Conservation (phyloP, 2,113 vertebrate species). For the Petrocephalus microphthalmus region DNA sequence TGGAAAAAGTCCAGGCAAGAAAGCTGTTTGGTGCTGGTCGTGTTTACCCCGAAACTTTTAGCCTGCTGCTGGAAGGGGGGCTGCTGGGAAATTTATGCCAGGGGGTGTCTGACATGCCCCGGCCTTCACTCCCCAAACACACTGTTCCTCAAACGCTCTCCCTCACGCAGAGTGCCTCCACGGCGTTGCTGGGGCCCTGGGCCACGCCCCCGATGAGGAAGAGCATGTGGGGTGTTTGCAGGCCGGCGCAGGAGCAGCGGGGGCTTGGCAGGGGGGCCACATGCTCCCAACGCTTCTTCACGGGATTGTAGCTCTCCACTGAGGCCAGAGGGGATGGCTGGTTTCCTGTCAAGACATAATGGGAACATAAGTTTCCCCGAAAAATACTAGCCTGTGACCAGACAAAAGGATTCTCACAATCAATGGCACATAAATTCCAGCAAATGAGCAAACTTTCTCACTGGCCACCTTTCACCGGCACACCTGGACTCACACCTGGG, state of each 20-base stretch:
- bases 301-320: constrained; percentile 82
- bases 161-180: constrained; percentile 80
- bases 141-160: constrained; percentile 71
- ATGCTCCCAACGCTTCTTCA: constrained; percentile 79
- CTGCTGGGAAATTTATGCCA: constrained; percentile 21
- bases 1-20: background rate
- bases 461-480: background rate
- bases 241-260: constrained; percentile 83
- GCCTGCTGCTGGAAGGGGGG: constrained; percentile 22
- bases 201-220: constrained; percentile 86
- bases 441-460: background rate
- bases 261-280: constrained; percentile 79
- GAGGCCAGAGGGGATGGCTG: constrained; percentile 81
- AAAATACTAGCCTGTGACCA: background rate
- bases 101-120: background rate
- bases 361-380: background rate
- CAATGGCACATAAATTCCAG: background rate
- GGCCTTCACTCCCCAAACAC: background rate
- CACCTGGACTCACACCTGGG: background rate
- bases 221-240: constrained; percentile 66
- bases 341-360: constrained; percentile 66
- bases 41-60: background rate
- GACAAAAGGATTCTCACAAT: background rate
- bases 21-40: background rate
- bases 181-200: constrained; percentile 84